These are phyloP conservation scores for Burhinus oedicnemus DNA, from an alignment of 2,113 vertebrate species.

Conservation along the genomic window DNA sequence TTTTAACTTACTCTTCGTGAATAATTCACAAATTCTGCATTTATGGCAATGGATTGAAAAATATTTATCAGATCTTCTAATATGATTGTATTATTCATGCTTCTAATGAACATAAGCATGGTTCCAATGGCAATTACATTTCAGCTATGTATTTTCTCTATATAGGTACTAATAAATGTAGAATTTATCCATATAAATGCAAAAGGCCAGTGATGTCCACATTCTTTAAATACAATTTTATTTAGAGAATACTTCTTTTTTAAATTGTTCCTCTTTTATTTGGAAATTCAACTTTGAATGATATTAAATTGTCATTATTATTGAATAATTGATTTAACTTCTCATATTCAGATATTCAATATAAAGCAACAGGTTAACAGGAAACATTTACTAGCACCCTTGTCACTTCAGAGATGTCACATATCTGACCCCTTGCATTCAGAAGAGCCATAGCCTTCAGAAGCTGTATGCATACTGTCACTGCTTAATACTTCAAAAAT, in stretches of 20 bases:
- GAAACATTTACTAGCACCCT: neutral
- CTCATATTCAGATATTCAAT: neutral
- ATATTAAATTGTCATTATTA: neutral
- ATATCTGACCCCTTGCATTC: neutral
- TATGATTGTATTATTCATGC: neutral
- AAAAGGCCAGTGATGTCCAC: neutral
- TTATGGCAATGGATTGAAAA: neutral
- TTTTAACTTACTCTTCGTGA: neutral
- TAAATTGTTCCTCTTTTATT: neutral
- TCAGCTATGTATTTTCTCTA: neutral
- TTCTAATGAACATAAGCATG: neutral
- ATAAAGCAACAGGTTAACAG: neutral
- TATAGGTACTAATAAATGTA: neutral
- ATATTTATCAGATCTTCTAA: neutral
- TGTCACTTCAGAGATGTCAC: neutral
- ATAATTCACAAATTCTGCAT: neutral
- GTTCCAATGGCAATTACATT: neutral
- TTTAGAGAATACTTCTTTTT: neutral
- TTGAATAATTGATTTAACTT: neutral
- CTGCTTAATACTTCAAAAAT: neutral
- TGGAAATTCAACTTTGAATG: neutral
- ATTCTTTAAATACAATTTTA: neutral
- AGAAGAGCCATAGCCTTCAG: neutral
- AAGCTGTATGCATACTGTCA: neutral
- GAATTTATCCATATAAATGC: neutral